Evolutionary conservation across 2,113 vertebrate genomes (phyloP), one percentile per base, ranked within the genome.

Genomic region (Alaudala cheleensis): DNA sequence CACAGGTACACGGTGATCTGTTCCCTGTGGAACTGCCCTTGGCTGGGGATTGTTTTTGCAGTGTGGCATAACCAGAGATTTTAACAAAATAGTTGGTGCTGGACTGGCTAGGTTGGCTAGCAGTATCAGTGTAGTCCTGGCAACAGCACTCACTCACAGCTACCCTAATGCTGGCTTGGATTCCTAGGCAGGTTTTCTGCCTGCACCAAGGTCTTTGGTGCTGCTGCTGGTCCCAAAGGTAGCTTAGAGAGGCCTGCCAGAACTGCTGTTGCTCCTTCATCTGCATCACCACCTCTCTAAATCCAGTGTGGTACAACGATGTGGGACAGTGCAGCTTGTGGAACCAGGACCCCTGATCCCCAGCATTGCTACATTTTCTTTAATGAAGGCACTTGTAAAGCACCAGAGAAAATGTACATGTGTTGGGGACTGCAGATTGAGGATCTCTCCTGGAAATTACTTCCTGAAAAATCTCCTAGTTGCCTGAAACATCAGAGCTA

Each of bases 401-500:
- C 29, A 47, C 8, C 23, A 65, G 37, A 76, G 20, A 44, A 91
- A 89, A 87, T 1, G 4, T 42, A 9, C 4, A 1, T 18, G 13
- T 40, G 16, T 14, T 22, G 14, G 51, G 18, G 40, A 66, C 47
- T 58, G 39, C 12, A 70, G 39, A 33, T 6, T 57, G 62, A 82
- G 61, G 50, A 50, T 60, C 23, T 80, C 64, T 51, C 28, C 49
- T 58, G 47, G 56, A 94, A 93, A 90, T 51, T 8, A 10, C 92
- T 95, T 94, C 64, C 62, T 96, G 60, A 93, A 96, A 95, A 90
- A 83, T 78, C 40, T 73, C 49, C 67, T 90, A 71, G 47, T 88
- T 95, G 64, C 37, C 65, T 69, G 47, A 86, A 92, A 86, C 50
- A 58, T 60, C 79, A 67, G 26, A 91, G 71, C 33, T 77, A 50